A percentile compares a stretch with the other conserved stretches of the same genome.
phyloP scores from a whole-genome alignment of 2,113 vertebrate species.

The Pyxicephalus adspersus region DNA sequence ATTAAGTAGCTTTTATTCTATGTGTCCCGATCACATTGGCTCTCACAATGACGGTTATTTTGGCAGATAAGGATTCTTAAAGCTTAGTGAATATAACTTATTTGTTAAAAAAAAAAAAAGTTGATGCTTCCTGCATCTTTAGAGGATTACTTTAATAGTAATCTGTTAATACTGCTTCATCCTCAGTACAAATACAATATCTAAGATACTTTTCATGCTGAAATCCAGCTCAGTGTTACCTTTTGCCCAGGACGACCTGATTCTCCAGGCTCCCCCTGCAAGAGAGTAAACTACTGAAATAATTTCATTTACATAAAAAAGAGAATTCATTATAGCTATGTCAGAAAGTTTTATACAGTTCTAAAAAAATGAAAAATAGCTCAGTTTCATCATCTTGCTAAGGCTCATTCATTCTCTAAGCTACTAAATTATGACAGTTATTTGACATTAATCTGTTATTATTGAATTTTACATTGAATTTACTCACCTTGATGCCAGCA shows the following conservation, averaged over 20 bases:
- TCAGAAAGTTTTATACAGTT: too few species aligned
- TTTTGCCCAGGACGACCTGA: conserved; percentile 89
- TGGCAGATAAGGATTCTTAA: too few species aligned
- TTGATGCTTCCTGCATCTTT: too few species aligned
- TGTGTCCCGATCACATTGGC: too few species aligned
- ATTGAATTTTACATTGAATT: background rate
- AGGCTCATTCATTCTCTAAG: background rate
- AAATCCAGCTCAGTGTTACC: conserved; percentile 75
- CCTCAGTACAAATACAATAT: background rate
- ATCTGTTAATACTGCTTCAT: background rate
- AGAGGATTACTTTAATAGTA: too few species aligned
- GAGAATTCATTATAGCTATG: background rate
- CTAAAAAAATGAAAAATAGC: background rate
- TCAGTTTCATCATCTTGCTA: background rate
- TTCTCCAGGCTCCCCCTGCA: conserved; percentile 94
- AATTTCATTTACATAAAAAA: background rate
- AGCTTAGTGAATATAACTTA: too few species aligned
- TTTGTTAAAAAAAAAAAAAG: too few species aligned
- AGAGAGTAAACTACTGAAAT: conserved; percentile 31
- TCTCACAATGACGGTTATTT: too few species aligned
- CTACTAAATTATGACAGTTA: background rate
- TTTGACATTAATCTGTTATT: background rate
- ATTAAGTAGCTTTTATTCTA: too few species aligned
- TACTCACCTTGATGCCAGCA: conserved; percentile 94
- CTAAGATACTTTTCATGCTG: too few species aligned